Evolutionary conservation across 2,113 vertebrate species (phyloP).

Genomic region (Arizona elegans): DNA sequence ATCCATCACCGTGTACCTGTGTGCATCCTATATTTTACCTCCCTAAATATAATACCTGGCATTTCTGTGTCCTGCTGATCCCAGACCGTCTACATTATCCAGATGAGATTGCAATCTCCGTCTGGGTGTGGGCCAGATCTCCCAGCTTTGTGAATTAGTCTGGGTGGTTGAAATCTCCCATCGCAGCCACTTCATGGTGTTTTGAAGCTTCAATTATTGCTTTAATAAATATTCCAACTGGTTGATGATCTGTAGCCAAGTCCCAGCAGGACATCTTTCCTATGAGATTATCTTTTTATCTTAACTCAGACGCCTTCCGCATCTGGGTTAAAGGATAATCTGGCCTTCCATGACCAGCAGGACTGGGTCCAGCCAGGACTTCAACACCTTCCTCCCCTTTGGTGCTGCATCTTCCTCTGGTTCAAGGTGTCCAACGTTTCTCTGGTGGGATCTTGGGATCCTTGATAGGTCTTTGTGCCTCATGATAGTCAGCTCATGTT

Average conservation of each 20-base stretch:
- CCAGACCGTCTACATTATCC: neutral
- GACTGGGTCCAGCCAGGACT: neutral
- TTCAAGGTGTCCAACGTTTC: neutral
- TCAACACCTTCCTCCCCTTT: neutral
- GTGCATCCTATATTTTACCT: neutral
- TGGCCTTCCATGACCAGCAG: neutral
- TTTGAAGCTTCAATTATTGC: neutral
- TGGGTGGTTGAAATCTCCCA: neutral
- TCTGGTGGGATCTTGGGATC: neutral
- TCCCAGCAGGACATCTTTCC: neutral
- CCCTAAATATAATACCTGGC: neutral
- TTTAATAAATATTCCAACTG: neutral
- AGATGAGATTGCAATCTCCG: neutral
- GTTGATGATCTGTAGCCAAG: neutral
- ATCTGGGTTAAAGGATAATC: too few species aligned
- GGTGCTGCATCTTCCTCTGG: neutral
- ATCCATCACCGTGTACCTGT: neutral
- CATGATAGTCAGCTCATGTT: neutral
- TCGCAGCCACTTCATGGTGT: neutral
- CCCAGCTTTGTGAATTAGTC: neutral
- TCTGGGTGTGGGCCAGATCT: neutral
- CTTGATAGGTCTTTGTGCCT: neutral
- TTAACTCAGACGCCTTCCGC: neutral
- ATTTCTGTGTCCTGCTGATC: neutral
- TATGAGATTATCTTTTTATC: neutral